Evolutionary conservation across 2,113 vertebrate species (phyloP), one percentile per base, ranked within the genome.

Genomic region (Pholis gunnellus): DNA sequence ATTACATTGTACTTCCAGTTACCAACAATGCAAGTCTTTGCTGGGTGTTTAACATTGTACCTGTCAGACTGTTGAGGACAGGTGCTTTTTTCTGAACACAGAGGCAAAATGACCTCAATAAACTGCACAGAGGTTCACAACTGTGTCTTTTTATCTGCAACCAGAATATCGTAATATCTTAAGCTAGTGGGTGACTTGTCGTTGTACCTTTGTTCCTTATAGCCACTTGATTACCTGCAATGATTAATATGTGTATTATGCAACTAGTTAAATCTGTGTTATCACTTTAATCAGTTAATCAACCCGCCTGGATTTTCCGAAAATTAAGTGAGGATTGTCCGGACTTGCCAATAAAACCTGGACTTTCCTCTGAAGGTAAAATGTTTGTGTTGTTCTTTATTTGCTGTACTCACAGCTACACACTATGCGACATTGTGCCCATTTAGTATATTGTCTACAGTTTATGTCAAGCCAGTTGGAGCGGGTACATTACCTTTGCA

Each of bases 61-160:
- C 52, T 76, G 56, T 64, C 50, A 73, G 63, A 87, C 52, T 90
- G 85, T 83, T 83, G 80, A 87, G 85, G 66, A 69, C 66, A 78
- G 56, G 57, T 72, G 38, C 83, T 81, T 67, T 74, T 71, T 75
- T 66, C 10, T 31, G 11, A 22, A 67, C 14, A 57, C 27, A 73
- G 2, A 75, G 13, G 22, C 9, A 75, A 52, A 36, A 46, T 31
- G 1, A 29, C 15, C 74, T 56, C 38, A 44, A 25, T 18, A 36
- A 15, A 44, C 15, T 6, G 44, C n/a, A 40, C 61, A 54, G 11
- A 56, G 63, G 61, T 52, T 27, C 9, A 22, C n/a, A 44, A 36
- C 20, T 42, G 18, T 34, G 18, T 34, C 18, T 50, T 63, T 71
- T 54, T 4, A 20, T 36, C 27, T 67, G 65, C 25, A 46, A 46